These are phyloP conservation scores for Dromococcyx pavoninus DNA, from an alignment of 2,797 vertebrate genomes.

Conservation along the genomic window DNA sequence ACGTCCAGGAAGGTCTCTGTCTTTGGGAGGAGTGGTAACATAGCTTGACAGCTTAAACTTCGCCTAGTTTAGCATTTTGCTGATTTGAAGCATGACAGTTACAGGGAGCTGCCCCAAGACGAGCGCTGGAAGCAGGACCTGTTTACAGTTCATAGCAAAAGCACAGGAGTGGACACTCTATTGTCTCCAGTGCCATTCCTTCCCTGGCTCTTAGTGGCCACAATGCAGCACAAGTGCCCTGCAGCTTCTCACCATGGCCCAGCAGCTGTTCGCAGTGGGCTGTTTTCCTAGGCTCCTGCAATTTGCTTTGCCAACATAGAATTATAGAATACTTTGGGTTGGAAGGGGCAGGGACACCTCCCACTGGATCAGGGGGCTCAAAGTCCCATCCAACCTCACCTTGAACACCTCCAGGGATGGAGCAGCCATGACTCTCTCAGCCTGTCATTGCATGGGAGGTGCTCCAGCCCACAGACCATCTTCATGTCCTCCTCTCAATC, in stretches of 20 bases:
- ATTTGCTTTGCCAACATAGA: neutral
- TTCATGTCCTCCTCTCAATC: no score
- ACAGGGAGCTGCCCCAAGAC: neutral
- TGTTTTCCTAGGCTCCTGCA: fast-evolving
- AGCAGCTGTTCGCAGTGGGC: fast-evolving
- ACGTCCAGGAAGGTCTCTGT: neutral
- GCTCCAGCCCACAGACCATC: no score
- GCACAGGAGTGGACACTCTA: neutral
- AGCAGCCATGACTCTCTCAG: no score
- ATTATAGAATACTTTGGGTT: no score
- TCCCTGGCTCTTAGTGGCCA: neutral
- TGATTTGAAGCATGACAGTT: neutral
- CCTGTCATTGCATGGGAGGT: no score
- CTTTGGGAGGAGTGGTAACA: neutral
- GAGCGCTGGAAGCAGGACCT: neutral
- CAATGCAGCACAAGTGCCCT: fast-evolving
- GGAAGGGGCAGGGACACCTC: no score
- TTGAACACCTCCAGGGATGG: no score
- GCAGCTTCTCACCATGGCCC: neutral
- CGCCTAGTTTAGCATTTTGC: neutral
- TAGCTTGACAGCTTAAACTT: neutral
- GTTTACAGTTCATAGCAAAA: neutral
- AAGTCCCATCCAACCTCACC: no score
- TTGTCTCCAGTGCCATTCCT: neutral
- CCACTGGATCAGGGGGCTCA: no score